phyloP scores from a whole-genome alignment of 2,113 vertebrate species.

The Ammospiza caudacuta region DNA sequence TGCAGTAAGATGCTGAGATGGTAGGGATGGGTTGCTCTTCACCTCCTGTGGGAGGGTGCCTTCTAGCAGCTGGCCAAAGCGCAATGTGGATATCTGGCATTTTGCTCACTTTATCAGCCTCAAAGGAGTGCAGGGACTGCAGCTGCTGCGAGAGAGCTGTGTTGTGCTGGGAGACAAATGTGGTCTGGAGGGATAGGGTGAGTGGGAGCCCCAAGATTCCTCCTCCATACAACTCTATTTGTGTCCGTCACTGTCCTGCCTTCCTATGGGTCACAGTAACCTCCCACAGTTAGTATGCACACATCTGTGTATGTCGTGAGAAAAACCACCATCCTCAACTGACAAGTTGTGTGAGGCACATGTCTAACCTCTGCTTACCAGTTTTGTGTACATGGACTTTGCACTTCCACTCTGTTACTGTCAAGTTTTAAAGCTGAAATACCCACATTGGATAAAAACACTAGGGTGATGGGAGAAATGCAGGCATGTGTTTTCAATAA shows the following conservation, averaged over 20 bases:
- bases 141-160: constrained; percentile 56
- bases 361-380: not conserved
- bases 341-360: not conserved
- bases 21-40: not conserved
- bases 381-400: fast-evolving
- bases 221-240: constrained; percentile 13
- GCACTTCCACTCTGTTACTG: not conserved
- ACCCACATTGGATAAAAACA: fast-evolving
- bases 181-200: constrained; percentile 18
- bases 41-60: not conserved
- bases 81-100: not conserved
- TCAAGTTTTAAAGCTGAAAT: not conserved
- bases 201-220: constrained; percentile 56
- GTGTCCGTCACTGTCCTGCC: not conserved
- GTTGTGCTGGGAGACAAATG: constrained; percentile 61
- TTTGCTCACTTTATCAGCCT: not conserved
- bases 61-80: constrained; percentile 9
- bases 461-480: fast-evolving
- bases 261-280: not conserved
- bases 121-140: not conserved
- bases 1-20: not conserved
- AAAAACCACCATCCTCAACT: not conserved
- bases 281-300: fast-evolving
- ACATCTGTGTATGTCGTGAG: fast-evolving
- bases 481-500: not conserved